A percentile compares a stretch with the other conserved stretches of the same genome.
Evolutionary conservation across 2,888 invertebrate genomes (phyloP).

Genomic region (Ctena decussata): DNA sequence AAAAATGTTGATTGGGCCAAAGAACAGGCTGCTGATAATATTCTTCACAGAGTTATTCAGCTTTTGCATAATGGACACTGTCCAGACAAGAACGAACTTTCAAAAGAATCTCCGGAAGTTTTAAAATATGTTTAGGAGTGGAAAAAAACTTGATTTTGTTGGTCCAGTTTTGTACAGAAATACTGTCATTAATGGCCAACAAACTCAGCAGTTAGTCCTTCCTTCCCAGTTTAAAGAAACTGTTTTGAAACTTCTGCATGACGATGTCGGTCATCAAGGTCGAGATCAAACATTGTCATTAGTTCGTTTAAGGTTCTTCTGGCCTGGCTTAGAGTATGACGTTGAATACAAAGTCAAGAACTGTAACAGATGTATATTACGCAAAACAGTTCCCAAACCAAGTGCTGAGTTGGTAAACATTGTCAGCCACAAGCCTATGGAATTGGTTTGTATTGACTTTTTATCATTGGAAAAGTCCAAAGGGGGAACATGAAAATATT

Average conservation of each 20-base stretch:
- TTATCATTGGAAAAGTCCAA: slow-evolving; percentile 7
- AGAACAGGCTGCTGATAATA: background rate
- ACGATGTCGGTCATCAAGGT: slow-evolving; percentile 21
- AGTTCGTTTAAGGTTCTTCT: background rate
- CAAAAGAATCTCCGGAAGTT: background rate
- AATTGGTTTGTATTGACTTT: slow-evolving; percentile 13
- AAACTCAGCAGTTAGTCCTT: background rate
- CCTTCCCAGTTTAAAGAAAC: background rate
- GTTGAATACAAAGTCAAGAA: background rate
- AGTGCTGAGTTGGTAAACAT: slow-evolving; percentile 2
- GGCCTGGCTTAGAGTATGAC: slow-evolving; percentile 1
- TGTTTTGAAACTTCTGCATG: background rate
- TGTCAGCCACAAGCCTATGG: background rate
- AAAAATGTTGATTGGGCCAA: background rate
- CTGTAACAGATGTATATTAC: slow-evolving; percentile 1
- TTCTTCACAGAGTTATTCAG: background rate
- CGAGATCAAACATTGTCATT: background rate
- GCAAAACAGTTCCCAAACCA: background rate
- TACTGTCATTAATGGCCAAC: background rate
- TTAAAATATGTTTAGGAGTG: background rate
- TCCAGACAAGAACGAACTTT: background rate
- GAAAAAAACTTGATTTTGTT: background rate
- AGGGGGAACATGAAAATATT: background rate
- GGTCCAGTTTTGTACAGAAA: background rate
- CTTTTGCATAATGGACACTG: background rate